phyloP scores from a whole-genome alignment of 2,113 vertebrate genomes.

The Damaliscus lunatus region DNA sequence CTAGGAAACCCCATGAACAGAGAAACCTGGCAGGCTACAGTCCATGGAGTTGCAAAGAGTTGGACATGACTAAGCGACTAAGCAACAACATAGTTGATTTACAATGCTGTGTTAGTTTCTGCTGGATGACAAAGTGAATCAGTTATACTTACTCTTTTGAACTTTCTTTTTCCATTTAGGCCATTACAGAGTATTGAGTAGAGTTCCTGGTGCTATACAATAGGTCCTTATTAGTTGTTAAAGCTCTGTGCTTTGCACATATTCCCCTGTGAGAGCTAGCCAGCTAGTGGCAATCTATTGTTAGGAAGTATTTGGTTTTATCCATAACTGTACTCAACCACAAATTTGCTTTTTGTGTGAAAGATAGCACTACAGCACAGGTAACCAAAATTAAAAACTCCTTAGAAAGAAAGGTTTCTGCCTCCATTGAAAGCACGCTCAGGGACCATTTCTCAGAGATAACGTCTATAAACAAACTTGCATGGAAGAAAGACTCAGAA shows the following conservation, averaged over 20 bases:
- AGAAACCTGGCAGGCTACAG: not conserved
- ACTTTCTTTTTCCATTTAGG: not conserved
- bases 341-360: not conserved
- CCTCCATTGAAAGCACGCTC: not conserved
- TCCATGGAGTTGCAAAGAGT: not conserved
- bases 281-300: not conserved
- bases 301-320: constrained; percentile 15
- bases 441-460: constrained; percentile 43
- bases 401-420: not conserved
- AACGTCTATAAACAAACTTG: constrained; percentile 65
- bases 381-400: not conserved
- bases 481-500: constrained; percentile 1
- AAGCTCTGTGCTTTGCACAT: not conserved
- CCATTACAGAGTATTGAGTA: not conserved
- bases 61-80: not conserved
- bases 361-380: not conserved
- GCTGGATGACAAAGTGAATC: not conserved
- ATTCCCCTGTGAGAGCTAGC: not conserved
- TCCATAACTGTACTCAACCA: not conserved
- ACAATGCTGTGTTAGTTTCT: not conserved
- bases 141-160: not conserved
- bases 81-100: not conserved
- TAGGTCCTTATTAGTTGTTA: not conserved
- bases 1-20: not conserved
- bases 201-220: not conserved